Base-by-base conservation (phyloP, 2,888 invertebrate genomes). In the Lasioglossum lativentre region DNA sequence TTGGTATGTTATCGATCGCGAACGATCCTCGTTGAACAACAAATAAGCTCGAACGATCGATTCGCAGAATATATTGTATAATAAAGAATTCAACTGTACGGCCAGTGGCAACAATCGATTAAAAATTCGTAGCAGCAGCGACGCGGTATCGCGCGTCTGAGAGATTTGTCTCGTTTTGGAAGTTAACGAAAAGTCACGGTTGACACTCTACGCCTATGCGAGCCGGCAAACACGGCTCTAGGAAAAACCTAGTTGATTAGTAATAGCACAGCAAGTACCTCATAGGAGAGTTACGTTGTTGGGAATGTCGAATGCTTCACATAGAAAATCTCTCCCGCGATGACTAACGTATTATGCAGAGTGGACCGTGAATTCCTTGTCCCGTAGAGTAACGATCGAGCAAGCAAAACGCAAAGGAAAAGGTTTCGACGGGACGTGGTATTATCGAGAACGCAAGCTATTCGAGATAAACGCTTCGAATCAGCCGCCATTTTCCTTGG, bases 261-360 rank as follows among this genome's bases (percentile, higher is more conserved):
- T n/a, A 66, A 88, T 88, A 89, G 89, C 88, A 88, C 88, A 89
- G 90, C 90, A 90, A 91, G 86, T 86, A 91, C 66, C 66, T 66
- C 66, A 34, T 66, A 66, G 66, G 34, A 66, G 66, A 66, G 66
- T 66, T 27, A 45, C 90, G 90, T 92, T 92, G 91, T 92, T 93
- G 92, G 90, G 94, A 94, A 94, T 94, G 94, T 90, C 91, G 93
- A 94, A 94, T 93, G 94, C 93, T 93, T 93, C 84, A 85, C 68
- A 30, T 82, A 86, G 80, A 82, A 72, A 70, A 70, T 86, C 59
- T 73, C 75, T 84, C 63, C 52, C 56, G n/a, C 47, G 79, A 40
- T 56, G 74, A 78, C 56, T 63, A 77, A 87, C 71, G 78, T 68
- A 38, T 2, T n/a, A 12, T 10, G 23, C 34, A 38, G 4, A 19